These are phyloP conservation scores for Drosophila flavopinicola DNA, from an alignment of 2,888 invertebrate species.

Conservation along the genomic window DNA sequence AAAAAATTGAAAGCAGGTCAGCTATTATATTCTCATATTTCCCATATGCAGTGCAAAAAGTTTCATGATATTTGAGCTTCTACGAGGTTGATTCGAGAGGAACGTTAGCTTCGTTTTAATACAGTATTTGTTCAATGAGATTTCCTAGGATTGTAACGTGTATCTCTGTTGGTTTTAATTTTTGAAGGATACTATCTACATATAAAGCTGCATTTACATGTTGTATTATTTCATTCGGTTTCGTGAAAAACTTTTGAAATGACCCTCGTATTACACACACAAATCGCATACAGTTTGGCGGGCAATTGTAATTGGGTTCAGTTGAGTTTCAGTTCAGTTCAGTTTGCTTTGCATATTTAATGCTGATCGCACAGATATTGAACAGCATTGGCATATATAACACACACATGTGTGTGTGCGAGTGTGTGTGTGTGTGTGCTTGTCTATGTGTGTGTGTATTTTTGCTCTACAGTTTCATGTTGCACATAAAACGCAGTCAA, in stretches of 20 bases:
- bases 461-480: conserved; percentile 63
- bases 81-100: conserved; percentile 20
- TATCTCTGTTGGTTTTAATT: no score
- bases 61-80: conserved; percentile 11
- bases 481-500: conserved; percentile 74
- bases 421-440: conserved; percentile 2
- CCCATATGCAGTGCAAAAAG: conserved; percentile 19
- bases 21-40: neutral
- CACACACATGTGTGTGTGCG: conserved; percentile 7
- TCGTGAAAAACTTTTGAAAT: conserved; percentile 1
- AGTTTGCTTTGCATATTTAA: conserved; percentile 67
- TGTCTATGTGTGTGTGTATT: conserved; percentile 31
- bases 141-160: no score
- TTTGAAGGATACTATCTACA: no score
- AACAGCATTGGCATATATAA: conserved; percentile 65
- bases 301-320: conserved; percentile 53
- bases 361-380: conserved; percentile 76
- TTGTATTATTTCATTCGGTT: neutral
- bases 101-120: no score
- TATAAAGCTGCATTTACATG: neutral
- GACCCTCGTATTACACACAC: conserved; percentile 39
- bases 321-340: conserved; percentile 26
- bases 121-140: no score
- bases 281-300: conserved; percentile 60
- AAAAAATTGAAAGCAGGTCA: neutral